Conservation (phyloP, 2,797 vertebrate species). For the Hoplostethus atlanticus region DNA sequence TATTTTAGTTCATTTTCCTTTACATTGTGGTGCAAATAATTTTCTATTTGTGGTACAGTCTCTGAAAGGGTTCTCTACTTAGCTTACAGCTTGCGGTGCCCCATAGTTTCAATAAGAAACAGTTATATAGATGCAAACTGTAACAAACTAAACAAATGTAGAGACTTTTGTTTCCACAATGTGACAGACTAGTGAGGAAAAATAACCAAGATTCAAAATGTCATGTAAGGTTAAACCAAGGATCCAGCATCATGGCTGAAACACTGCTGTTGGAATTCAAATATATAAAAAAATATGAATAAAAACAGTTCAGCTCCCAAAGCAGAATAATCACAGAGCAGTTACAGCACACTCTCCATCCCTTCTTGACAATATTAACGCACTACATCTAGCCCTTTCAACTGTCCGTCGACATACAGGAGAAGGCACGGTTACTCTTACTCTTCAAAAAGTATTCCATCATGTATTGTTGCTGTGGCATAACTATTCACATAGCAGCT, state of each 20-base stretch:
- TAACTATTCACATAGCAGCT: slow-evolving; percentile 47
- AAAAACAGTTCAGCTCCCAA: slow-evolving; percentile 12
- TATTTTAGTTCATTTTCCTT: slow-evolving; percentile 16
- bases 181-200: background rate
- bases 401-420: background rate
- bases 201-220: background rate
- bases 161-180: background rate
- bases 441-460: slow-evolving; percentile 15
- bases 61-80: background rate
- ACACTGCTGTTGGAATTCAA: slow-evolving; percentile 15
- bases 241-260: slow-evolving; percentile 1
- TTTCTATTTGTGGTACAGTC: background rate
- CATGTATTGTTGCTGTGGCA: slow-evolving; percentile 17
- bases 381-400: slow-evolving; percentile 20
- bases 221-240: background rate
- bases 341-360: slow-evolving; percentile 31
- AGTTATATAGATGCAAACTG: too few relatives aligned
- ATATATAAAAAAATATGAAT: background rate
- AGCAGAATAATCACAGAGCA: slow-evolving; percentile 5
- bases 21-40: background rate
- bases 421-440: slow-evolving; percentile 57
- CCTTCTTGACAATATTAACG: slow-evolving; percentile 60
- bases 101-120: background rate
- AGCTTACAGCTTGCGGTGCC: background rate
- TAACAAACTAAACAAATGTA: background rate